Evolutionary conservation across 2,113 vertebrate species (phyloP).

Genomic region (Leptosomus discolor): DNA sequence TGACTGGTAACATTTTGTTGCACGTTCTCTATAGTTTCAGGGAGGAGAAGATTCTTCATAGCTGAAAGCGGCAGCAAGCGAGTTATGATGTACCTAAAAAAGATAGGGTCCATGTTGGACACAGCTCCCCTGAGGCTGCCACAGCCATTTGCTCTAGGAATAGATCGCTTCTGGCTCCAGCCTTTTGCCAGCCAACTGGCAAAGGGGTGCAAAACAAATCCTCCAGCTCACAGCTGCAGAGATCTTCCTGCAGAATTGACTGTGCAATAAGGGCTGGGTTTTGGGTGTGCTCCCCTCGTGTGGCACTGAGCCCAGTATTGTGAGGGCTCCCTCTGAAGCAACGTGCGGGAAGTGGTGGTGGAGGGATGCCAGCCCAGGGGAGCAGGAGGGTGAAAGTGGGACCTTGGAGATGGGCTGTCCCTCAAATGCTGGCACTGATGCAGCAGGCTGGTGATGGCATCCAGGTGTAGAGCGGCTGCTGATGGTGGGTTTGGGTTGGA

Average conservation of each 20-base stretch:
- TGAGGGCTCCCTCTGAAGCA: constrained; percentile 21
- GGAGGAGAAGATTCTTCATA: constrained; percentile 61
- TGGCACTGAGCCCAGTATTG: constrained; percentile 29
- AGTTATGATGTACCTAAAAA: not conserved
- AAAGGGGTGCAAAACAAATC: not conserved
- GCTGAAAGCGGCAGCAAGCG: not conserved
- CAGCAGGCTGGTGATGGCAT: not conserved
- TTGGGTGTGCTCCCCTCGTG: constrained; percentile 39
- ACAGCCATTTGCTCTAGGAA: accelerated
- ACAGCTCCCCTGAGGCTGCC: accelerated
- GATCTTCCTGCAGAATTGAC: not conserved
- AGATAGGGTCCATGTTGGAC: accelerated
- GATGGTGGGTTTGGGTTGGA: not conserved
- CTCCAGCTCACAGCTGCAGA: not conserved
- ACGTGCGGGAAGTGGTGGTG: not conserved
- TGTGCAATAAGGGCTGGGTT: constrained; percentile 50
- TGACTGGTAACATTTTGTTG: constrained; percentile 20
- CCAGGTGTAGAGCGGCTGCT: not conserved
- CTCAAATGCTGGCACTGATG: not conserved
- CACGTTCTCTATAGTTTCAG: not conserved
- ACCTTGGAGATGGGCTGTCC: accelerated
- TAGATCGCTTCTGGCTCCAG: not conserved
- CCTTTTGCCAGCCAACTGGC: accelerated
- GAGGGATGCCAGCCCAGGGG: not conserved
- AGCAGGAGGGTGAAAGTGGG: not conserved